These are phyloP conservation scores for Carassius gibelio DNA, from an alignment of 2,113 vertebrate species.

Conservation along the genomic window DNA sequence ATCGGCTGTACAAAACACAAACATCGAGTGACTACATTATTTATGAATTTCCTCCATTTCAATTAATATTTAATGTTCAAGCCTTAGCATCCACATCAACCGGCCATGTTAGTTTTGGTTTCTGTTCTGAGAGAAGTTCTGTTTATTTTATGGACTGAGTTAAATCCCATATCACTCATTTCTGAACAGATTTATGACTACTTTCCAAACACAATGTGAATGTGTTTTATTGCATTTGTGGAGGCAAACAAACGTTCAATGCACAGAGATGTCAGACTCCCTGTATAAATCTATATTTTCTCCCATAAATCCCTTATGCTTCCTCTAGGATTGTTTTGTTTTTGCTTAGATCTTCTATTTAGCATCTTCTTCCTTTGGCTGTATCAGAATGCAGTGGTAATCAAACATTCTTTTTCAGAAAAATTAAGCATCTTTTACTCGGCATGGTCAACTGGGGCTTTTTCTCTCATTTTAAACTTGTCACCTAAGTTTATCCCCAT, in stretches of 20 bases:
- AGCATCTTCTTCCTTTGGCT: constrained; percentile 5
- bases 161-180: background rate
- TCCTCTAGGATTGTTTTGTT: background rate
- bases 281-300: background rate
- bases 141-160: constrained; percentile 13
- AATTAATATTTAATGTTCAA: constrained; percentile 73
- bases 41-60: constrained; percentile 53
- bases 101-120: constrained; percentile 61
- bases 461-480: constrained; percentile 13
- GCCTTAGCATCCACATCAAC: constrained; percentile 62
- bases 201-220: background rate
- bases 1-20: constrained; percentile 48
- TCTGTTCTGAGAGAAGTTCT: background rate
- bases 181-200: background rate
- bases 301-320: constrained; percentile 9
- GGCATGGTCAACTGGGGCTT: constrained; percentile 9
- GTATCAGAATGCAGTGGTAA: background rate
- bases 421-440: background rate
- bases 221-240: background rate
- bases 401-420: background rate
- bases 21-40: constrained; percentile 66
- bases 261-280: background rate
- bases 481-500: constrained; percentile 6
- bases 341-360: background rate
- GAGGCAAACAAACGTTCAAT: background rate